phyloP scores from a whole-genome alignment of 2,888 invertebrate species.

The Dromius quadrimaculatus region DNA sequence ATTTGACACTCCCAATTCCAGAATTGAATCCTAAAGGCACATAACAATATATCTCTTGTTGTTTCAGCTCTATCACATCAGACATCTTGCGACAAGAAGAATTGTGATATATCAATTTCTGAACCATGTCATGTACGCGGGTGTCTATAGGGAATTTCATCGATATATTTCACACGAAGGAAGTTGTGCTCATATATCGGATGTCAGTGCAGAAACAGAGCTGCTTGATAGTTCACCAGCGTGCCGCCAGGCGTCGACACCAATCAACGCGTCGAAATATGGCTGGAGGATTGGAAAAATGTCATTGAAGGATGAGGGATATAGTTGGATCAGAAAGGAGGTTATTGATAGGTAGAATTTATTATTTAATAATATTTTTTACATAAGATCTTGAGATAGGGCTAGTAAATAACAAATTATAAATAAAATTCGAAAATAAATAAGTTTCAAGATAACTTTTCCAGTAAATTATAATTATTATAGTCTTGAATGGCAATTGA shows the following conservation, averaged over 20 bases:
- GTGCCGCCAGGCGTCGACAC: conserved; percentile 38
- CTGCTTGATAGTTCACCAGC: conserved; percentile 44
- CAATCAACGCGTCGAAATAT: conserved; percentile 40
- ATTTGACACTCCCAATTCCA: conserved; percentile 13
- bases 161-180: conserved; percentile 48
- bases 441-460: too few relatives aligned
- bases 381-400: too few relatives aligned
- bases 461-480: too few relatives aligned
- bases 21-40: conserved; percentile 9
- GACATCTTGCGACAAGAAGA: conserved; percentile 10
- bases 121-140: conserved; percentile 47
- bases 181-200: conserved; percentile 31
- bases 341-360: background rate
- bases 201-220: conserved; percentile 29
- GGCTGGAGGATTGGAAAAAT: background rate
- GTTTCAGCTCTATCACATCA: background rate
- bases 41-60: conserved; percentile 19
- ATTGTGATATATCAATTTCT: conserved; percentile 45
- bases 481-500: too few relatives aligned
- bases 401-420: too few relatives aligned
- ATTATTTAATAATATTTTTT: background rate
- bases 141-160: conserved; percentile 53
- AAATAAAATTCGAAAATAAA: too few relatives aligned
- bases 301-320: too few relatives aligned
- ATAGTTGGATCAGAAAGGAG: background rate